A percentile compares a stretch with the other conserved stretches of the same genome.
These are phyloP conservation scores for Melipona bicolor DNA, from an alignment of 2,888 invertebrate species.

Conservation along the genomic window DNA sequence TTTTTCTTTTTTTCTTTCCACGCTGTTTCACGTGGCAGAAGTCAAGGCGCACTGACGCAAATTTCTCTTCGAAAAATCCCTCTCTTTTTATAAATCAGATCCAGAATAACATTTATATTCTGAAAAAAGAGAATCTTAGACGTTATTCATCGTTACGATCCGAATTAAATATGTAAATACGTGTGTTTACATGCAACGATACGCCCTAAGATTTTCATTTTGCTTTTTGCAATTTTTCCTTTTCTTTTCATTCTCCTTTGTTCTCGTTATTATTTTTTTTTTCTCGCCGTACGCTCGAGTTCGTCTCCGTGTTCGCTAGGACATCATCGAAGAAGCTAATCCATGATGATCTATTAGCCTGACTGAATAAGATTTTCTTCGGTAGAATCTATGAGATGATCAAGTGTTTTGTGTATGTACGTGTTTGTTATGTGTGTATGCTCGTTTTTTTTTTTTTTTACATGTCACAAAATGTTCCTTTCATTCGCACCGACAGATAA, in stretches of 20 bases:
- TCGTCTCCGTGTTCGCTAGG: constrained; percentile 68
- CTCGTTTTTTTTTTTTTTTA: neutral
- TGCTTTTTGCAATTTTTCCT: neutral
- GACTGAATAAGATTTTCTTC: constrained; percentile 29
- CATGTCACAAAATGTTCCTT: constrained; percentile 15
- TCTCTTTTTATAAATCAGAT: constrained; percentile 72
- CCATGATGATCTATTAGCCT: constrained; percentile 5
- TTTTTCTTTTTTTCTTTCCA: neutral
- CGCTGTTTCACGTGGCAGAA: constrained; percentile 32
- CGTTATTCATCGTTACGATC: constrained; percentile 74
- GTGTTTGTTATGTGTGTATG: neutral
- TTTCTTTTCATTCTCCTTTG: neutral
- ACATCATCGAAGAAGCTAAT: constrained; percentile 49
- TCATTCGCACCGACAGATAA: constrained; percentile 43
- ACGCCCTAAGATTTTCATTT: constrained; percentile 66
- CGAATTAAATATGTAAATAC: constrained; percentile 78
- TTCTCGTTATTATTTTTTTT: neutral
- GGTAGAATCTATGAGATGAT: constrained; percentile 44
- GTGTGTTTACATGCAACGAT: constrained; percentile 79
- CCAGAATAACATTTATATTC: constrained; percentile 78
- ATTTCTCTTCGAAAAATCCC: constrained; percentile 73
- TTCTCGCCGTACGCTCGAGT: constrained; percentile 68
- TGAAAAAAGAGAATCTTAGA: constrained; percentile 79
- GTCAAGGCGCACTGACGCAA: constrained; percentile 50
- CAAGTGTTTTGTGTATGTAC: neutral